phyloP scores from a whole-genome alignment of 2,888 invertebrate genomes.

The Callinectes sapidus region DNA sequence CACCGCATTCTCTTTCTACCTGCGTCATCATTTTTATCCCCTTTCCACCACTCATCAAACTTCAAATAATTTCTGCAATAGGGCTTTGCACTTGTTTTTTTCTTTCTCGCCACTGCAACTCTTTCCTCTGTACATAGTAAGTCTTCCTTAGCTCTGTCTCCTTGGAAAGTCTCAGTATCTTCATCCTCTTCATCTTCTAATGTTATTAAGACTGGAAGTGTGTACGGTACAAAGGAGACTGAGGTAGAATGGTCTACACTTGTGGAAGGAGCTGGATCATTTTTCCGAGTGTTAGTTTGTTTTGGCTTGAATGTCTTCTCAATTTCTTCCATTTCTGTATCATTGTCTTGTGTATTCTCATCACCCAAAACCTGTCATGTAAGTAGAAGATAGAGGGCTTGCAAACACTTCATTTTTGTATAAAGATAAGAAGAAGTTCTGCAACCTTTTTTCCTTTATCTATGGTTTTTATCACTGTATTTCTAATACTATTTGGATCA shows the following conservation, averaged over 20 bases:
- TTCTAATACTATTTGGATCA: not conserved
- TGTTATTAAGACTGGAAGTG: not conserved
- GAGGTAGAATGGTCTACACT: not conserved
- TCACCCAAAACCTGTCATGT: not conserved
- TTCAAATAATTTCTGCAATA: not conserved
- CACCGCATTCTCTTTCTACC: not conserved
- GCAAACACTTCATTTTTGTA: not conserved
- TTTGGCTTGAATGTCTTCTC: not conserved
- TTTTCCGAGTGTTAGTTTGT: not conserved
- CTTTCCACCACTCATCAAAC: conserved; percentile 22
- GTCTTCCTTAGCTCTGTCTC: not conserved
- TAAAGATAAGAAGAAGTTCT: not conserved
- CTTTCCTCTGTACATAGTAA: not conserved
- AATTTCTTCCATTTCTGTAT: not conserved
- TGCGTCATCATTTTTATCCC: not conserved
- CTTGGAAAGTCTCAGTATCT: not conserved
- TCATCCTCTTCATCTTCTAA: not conserved
- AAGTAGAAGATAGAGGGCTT: not conserved
- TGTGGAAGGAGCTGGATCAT: not conserved
- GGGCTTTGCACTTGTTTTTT: not conserved
- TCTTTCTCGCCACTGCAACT: not conserved
- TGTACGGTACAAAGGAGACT: not conserved
- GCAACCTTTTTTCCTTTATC: not conserved
- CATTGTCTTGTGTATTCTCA: not conserved
- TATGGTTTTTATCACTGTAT: not conserved